These are phyloP conservation scores for Thrips palmi DNA, from an alignment of 1,140 invertebrate species.

Conservation along the genomic window DNA sequence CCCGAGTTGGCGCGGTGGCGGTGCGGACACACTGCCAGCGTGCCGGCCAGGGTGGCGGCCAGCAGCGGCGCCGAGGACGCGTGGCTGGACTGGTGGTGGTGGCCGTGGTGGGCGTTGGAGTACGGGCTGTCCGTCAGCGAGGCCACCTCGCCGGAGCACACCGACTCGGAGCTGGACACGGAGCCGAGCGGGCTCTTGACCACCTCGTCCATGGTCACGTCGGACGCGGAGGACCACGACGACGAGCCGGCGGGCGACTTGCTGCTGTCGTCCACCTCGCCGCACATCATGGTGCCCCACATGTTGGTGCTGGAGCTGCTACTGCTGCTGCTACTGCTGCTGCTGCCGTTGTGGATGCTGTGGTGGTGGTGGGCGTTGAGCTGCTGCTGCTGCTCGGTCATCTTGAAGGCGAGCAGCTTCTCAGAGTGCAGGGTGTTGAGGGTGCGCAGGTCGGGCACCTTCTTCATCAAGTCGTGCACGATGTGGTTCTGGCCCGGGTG, in stretches of 20 bases:
- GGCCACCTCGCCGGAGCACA: constrained; percentile 41
- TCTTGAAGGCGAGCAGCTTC: constrained; percentile 82
- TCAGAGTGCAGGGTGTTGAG: constrained; percentile 92
- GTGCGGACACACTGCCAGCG: constrained; percentile 38
- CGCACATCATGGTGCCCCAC: constrained; percentile 24
- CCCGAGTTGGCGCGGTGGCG: constrained; percentile 51
- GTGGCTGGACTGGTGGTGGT: constrained; percentile 24
- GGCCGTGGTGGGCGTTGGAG: constrained; percentile 29
- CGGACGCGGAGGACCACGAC: constrained; percentile 48
- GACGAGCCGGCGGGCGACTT: constrained; percentile 34
- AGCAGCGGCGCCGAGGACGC: constrained; percentile 45
- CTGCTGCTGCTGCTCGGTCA: constrained; percentile 70
- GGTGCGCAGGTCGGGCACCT: constrained; percentile 85
- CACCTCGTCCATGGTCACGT: constrained; percentile 50
- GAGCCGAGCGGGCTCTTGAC: constrained; percentile 67
- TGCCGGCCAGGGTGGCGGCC: constrained; percentile 56
- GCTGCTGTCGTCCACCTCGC: constrained; percentile 19
- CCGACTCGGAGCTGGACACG: constrained; percentile 66
- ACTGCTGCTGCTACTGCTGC: constrained; percentile 12
- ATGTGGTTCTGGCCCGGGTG: constrained; percentile 63
- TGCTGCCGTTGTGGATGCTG: constrained; percentile 20
- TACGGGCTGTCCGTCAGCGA: constrained; percentile 42
- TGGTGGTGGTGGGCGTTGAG: constrained; percentile 36
- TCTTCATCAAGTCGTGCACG: constrained; percentile 73
- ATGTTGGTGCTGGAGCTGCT: constrained; percentile 25